Base-by-base conservation (phyloP, 2,113 vertebrate genomes). In the Epinephelus fuscoguttatus region DNA sequence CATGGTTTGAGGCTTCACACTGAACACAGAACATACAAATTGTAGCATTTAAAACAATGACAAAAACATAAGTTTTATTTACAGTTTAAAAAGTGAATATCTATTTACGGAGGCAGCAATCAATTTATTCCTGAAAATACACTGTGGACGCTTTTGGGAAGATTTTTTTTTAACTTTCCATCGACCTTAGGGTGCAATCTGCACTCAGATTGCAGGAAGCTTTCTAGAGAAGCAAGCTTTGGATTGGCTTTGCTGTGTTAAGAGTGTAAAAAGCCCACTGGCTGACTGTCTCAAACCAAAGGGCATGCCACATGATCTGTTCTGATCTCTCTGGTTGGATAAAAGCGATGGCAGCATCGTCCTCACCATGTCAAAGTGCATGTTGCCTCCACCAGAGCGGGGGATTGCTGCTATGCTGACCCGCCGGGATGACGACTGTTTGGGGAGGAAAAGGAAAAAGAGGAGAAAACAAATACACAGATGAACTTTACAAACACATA, bases 391-490 rank as follows among this genome's bases (percentile, higher is more conserved):
- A 66, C 81, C 82, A 27, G 94, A 95, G 86, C 97, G 96, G 21
- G 97, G 96, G 57, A 98, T 92, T 0, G 96, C 57, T 10, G 96
- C 95, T 86, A 97, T 96, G 91, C 97, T 99, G 77, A 97, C 96
- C 85, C 98, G 96, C 67, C 97, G 95, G 52, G 94, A 76, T 27
- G 96, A 85, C 0, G 95, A 91, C 97, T 98, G 47, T 7, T 2
- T 0, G 2, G 14, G 14, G 42, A 37, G 33, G 33, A 37, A 37
- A 37, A 37, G 14, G 52, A 1, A 3, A 45, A 8, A 42, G 10
- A 42, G 40, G 49, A n/a, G 23, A 37, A 50, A 30, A 0, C 0
- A 78, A 4, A 14, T 62, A 27, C 3, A 25, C 0, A 40, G 1
- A 23, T 40, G 3, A 7, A 55, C 12, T 37, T 62, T 56, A 47